Percentiles rank a stretch among this genome's conserved stretches.
Conservation (phyloP, 2,888 invertebrate genomes). For the Trachelus tabidus region DNA sequence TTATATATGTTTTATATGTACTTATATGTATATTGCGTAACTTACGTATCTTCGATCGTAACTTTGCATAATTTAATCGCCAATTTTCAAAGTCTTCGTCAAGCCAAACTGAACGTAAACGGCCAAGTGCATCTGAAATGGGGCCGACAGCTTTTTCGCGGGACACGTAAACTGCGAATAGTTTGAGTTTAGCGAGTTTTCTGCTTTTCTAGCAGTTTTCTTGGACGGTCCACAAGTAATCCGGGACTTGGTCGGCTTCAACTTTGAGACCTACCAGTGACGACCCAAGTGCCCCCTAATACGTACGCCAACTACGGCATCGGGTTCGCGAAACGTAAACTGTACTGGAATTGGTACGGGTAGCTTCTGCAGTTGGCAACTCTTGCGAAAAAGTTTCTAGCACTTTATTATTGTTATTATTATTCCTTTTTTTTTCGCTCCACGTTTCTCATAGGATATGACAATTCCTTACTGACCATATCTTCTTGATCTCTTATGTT, state of each 20-base stretch:
- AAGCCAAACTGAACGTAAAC: neutral
- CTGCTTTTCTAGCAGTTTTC: neutral
- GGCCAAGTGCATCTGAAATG: neutral
- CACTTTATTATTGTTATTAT: neutral
- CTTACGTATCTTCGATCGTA: too few species aligned
- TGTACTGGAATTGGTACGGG: neutral
- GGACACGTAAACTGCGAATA: neutral
- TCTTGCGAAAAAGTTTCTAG: neutral
- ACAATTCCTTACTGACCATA: neutral
- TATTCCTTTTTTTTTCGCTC: too few species aligned
- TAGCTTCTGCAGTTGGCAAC: neutral
- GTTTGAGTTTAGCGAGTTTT: neutral
- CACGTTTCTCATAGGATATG: neutral
- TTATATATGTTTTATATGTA: neutral
- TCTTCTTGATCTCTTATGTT: neutral
- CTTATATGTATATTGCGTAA: neutral
- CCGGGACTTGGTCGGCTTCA: neutral
- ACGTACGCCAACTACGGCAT: neutral
- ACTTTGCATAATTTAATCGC: neutral
- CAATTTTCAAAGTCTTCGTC: neutral
- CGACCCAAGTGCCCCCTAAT: neutral
- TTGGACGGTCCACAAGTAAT: neutral
- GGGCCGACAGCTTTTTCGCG: neutral
- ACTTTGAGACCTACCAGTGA: neutral
- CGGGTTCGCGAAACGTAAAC: neutral